Evolutionary conservation across 2,888 invertebrate genomes (phyloP).

Genomic region (Sipunculus nudus): DNA sequence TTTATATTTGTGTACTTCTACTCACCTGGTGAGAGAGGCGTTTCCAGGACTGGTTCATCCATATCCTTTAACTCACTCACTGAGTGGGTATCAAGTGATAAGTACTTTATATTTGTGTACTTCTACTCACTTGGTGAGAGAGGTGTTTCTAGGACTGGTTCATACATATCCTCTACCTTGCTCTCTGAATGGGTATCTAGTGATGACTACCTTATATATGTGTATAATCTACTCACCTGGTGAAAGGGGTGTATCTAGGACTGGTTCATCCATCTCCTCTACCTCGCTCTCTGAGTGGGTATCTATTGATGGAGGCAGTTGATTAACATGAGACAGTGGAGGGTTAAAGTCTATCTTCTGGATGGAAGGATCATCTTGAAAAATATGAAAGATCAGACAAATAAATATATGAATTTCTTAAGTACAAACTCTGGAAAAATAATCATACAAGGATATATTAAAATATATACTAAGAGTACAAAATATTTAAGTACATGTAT

Average conservation of each 20-base stretch:
- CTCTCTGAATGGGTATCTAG: no score
- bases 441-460: no score
- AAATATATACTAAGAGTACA: no score
- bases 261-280: constrained; percentile 11
- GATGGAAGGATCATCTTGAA: not conserved
- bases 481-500: no score
- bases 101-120: no score
- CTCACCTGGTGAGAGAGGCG: constrained; percentile 49
- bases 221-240: constrained; percentile 47
- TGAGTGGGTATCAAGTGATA: no score
- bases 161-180: constrained; percentile 4
- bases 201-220: no score
- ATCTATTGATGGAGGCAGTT: not conserved
- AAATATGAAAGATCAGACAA: no score
- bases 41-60: constrained; percentile 42
- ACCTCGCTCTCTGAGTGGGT: not conserved
- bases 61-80: constrained; percentile 6
- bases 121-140: constrained; percentile 48
- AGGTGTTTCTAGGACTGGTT: constrained; percentile 44
- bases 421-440: no score
- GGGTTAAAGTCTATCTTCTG: not conserved
- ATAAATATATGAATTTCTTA: no score
- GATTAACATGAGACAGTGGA: not conserved
- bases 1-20: no score
- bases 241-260: constrained; percentile 48